These are phyloP conservation scores for Procambarus virginalis DNA, from an alignment of 1,140 invertebrate species.

Conservation along the genomic window DNA sequence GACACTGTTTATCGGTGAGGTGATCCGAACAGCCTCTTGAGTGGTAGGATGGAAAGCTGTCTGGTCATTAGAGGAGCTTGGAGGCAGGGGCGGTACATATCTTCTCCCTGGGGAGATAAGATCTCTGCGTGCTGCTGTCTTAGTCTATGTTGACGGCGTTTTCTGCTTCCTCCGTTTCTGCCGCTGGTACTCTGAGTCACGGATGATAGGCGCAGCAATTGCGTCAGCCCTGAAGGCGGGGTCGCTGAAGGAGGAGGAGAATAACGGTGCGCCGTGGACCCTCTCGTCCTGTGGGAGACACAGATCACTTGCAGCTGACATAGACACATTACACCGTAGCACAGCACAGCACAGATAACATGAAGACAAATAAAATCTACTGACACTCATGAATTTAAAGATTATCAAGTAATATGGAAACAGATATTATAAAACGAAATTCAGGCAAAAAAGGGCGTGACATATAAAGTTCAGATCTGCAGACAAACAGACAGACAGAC, in stretches of 20 bases:
- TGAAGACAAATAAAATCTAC: no score
- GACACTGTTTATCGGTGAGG: background rate
- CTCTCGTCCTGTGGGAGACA: slow-evolving; percentile 28
- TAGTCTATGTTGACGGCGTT: slow-evolving; percentile 28
- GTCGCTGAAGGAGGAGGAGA: background rate
- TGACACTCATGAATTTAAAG: background rate
- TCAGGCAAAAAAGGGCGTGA: no score
- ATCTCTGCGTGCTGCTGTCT: background rate
- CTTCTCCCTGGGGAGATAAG: slow-evolving; percentile 5
- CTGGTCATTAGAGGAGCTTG: background rate
- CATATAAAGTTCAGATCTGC: no score
- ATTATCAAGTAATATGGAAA: background rate
- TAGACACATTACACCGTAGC: no score
- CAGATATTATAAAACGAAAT: no score
- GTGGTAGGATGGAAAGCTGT: background rate
- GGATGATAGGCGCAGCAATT: background rate
- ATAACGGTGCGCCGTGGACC: slow-evolving; percentile 28
- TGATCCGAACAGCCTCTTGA: background rate
- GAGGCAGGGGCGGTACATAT: slow-evolving; percentile 29
- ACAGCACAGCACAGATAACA: no score
- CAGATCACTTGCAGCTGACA: background rate
- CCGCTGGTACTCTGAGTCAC: background rate
- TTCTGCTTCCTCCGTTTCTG: slow-evolving; percentile 21
- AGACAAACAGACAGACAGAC: no score
- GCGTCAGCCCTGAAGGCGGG: background rate